phyloP scores from a whole-genome alignment of 2,113 vertebrate genomes.

The Axis porcinus region DNA sequence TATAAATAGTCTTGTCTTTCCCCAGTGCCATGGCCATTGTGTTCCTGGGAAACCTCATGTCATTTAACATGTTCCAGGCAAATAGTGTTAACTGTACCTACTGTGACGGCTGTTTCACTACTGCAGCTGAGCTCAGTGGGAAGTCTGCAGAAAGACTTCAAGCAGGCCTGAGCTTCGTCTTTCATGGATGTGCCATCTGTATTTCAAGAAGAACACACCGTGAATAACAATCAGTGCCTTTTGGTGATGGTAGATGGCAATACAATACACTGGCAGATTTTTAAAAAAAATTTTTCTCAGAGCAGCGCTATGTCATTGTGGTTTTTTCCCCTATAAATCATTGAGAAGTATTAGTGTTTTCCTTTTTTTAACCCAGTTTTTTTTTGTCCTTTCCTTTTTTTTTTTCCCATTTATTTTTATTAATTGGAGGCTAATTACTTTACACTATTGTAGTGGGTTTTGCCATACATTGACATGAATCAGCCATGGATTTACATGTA shows the following conservation, averaged over 20 bases:
- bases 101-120: background rate
- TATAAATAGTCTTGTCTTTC: background rate
- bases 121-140: background rate
- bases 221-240: background rate
- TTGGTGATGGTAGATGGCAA: background rate
- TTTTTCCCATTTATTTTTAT: no score
- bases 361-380: background rate
- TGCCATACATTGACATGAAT: no score
- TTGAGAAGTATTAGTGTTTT: background rate
- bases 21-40: background rate
- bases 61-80: background rate
- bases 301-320: background rate
- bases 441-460: no score
- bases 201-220: background rate
- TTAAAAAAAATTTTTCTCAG: accelerated
- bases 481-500: no score
- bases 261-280: background rate
- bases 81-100: background rate
- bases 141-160: background rate
- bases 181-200: background rate
- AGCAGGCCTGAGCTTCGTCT: background rate
- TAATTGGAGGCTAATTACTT: no score
- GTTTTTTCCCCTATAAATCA: background rate
- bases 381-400: background rate
- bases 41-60: background rate